Evolutionary conservation across 2,888 invertebrate genomes (phyloP).

Genomic region (Microplitis manilae): DNA sequence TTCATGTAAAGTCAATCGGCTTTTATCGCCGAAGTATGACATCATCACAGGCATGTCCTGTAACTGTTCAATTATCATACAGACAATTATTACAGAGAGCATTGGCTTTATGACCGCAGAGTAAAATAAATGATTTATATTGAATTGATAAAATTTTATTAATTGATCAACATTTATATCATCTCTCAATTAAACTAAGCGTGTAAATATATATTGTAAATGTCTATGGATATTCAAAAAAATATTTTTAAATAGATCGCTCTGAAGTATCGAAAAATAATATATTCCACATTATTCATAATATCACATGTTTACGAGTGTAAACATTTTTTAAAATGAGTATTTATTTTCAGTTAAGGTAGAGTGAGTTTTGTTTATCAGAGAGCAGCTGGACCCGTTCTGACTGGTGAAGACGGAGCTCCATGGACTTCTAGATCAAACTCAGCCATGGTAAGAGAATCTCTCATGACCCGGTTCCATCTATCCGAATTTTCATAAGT

Average conservation of each 20-base stretch:
- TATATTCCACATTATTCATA: background rate
- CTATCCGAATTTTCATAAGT: slow-evolving; percentile 52
- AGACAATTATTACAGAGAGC: too few relatives aligned
- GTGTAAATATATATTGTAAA: background rate
- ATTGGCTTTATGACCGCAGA: too few relatives aligned
- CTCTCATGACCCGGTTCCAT: slow-evolving; percentile 74
- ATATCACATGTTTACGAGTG: background rate
- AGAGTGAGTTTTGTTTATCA: slow-evolving; percentile 41
- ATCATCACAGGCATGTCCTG: too few relatives aligned
- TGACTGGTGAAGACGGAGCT: slow-evolving; percentile 47
- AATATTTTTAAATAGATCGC: background rate
- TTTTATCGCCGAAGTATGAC: too few relatives aligned
- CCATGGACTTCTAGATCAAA: slow-evolving; percentile 78
- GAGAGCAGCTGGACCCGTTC: slow-evolving; percentile 54
- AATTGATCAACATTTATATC: background rate
- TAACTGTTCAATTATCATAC: too few relatives aligned
- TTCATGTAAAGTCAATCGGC: too few relatives aligned
- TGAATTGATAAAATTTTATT: background rate
- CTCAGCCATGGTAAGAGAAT: slow-evolving; percentile 77
- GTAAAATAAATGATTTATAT: background rate
- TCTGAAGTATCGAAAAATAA: slow-evolving; percentile 2
- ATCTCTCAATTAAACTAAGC: slow-evolving; percentile 7
- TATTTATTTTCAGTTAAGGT: background rate
- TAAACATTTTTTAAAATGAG: slow-evolving; percentile 32
- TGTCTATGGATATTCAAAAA: background rate